Evolutionary conservation across 1,140 invertebrate species (phyloP), one percentile per base, ranked within the genome.

Genomic region (Anastatus disparis): DNA sequence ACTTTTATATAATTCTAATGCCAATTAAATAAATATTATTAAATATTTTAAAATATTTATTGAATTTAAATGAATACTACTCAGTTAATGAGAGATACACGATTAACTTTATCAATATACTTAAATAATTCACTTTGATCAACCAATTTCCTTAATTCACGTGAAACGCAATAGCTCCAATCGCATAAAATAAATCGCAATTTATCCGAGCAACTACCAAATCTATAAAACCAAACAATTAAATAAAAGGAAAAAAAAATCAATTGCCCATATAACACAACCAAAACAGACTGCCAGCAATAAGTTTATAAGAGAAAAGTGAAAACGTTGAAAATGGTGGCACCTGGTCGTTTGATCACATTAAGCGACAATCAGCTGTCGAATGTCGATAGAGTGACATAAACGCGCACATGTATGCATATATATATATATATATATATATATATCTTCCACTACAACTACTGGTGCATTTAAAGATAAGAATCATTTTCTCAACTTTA

Each of bases 331-430:
- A 65, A 44, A 52, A 64, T 24, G 12, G 29, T n/a, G 40, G 55
- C 55, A 59, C 29, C 42, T 59, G 55, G 27, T 40, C 15, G 29
- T 50, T 59, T 38, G 26, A 20, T n/a, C n/a, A n/a, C n/a, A n/a
- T n/a, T 68, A 40, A 68, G 27, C 31, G 55, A 22, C 44, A 59
- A 68, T 68, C 65, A 68, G 44, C 55, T 59, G 55, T 59, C 55
- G 44, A 68, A 50, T 17, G n/a, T n/a, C n/a, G n/a, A n/a, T n/a
- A 55, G 27, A 35, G 29, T 58, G 65, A 67, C 26, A 67, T 12
- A 29, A 27, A 12, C n/a, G 31, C 24, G 42, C 40, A 46, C 12
- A 9, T n/a, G 24, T 13, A 42, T 38, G 31, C 27, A n/a, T n/a
- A n/a, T n/a, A n/a, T n/a, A n/a, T n/a, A n/a, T n/a, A n/a, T n/a